Percentiles rank a stretch among this genome's conserved stretches.
Evolutionary conservation across 2,888 invertebrate genomes (phyloP).

Genomic region (Nemapogon koenigi): DNA sequence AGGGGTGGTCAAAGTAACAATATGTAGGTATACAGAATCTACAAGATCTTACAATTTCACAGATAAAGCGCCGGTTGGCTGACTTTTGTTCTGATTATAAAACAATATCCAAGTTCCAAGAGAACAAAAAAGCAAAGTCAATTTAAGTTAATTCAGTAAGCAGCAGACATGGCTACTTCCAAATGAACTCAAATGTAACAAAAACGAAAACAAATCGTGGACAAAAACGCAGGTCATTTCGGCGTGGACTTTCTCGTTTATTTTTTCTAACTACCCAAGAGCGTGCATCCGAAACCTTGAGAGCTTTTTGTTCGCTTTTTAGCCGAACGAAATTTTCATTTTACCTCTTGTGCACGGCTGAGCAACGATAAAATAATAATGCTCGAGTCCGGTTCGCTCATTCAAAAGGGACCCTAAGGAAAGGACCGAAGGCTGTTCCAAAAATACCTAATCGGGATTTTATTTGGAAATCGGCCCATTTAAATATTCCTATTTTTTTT

Average conservation of each 20-base stretch:
- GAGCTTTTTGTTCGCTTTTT: constrained; percentile 37
- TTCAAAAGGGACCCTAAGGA: constrained; percentile 45
- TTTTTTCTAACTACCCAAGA: constrained; percentile 56
- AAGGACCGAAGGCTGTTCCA: constrained; percentile 36
- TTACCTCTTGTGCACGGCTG: constrained; percentile 45
- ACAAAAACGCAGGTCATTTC: constrained; percentile 65
- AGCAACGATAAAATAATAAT: constrained; percentile 59
- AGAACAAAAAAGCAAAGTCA: constrained; percentile 40
- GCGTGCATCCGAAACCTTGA: constrained; percentile 61
- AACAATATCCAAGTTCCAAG: constrained; percentile 27
- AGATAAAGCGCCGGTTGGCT: too few relatives aligned
- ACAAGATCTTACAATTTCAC: too few relatives aligned
- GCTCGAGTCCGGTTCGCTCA: constrained; percentile 31
- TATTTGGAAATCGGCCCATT: constrained; percentile 41
- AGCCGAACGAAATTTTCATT: constrained; percentile 43
- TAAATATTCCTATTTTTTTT: too few relatives aligned
- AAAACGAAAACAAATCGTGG: constrained; percentile 61
- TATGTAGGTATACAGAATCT: too few relatives aligned
- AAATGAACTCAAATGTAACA: constrained; percentile 64
- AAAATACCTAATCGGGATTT: constrained; percentile 53
- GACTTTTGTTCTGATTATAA: too few relatives aligned
- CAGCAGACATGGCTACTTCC: constrained; percentile 59
- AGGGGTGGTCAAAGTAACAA: too few relatives aligned
- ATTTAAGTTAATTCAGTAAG: constrained; percentile 63
- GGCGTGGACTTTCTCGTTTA: constrained; percentile 55